These are phyloP conservation scores for Cephus runcator DNA, from an alignment of 2,888 invertebrate species.

Conservation along the genomic window DNA sequence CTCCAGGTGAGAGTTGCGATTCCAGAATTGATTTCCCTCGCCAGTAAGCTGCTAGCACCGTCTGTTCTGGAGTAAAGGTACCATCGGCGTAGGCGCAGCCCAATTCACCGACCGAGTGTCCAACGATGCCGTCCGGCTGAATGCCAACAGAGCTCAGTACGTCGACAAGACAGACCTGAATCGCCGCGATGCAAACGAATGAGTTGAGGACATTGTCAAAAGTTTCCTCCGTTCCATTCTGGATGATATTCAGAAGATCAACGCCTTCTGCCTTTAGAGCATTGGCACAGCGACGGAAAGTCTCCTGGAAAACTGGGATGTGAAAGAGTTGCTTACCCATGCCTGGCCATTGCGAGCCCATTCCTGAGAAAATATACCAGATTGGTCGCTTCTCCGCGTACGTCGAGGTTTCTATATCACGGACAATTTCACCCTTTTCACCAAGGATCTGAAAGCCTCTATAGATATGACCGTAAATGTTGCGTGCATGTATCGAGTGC, in stretches of 20 bases:
- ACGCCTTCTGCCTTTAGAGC: constrained; percentile 82
- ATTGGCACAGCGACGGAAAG: constrained; percentile 80
- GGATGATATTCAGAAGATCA: constrained; percentile 84
- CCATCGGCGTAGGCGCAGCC: constrained; percentile 98
- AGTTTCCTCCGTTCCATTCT: constrained; percentile 78
- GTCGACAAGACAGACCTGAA: constrained; percentile 97
- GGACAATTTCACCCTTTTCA: constrained; percentile 62
- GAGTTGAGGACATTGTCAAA: constrained; percentile 90
- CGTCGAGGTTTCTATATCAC: constrained; percentile 67
- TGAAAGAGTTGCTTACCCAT: constrained; percentile 91
- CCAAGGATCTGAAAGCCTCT: constrained; percentile 85
- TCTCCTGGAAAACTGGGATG: constrained; percentile 83
- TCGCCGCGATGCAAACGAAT: constrained; percentile 93
- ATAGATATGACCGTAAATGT: constrained; percentile 80
- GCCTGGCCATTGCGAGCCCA: constrained; percentile 98
- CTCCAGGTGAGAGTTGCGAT: constrained; percentile 77
- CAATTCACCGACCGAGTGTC: constrained; percentile 92
- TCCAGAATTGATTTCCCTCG: constrained; percentile 87
- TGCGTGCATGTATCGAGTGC: constrained; percentile 77
- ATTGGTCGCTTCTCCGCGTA: constrained; percentile 78
- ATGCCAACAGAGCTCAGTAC: constrained; percentile 80
- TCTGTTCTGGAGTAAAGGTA: constrained; percentile 92
- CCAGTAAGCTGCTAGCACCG: constrained; percentile 93
- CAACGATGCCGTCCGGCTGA: constrained; percentile 92
- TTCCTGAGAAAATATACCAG: constrained; percentile 97